phyloP scores from a whole-genome alignment of 2,888 invertebrate genomes.

The Drosophila macrospina region DNA sequence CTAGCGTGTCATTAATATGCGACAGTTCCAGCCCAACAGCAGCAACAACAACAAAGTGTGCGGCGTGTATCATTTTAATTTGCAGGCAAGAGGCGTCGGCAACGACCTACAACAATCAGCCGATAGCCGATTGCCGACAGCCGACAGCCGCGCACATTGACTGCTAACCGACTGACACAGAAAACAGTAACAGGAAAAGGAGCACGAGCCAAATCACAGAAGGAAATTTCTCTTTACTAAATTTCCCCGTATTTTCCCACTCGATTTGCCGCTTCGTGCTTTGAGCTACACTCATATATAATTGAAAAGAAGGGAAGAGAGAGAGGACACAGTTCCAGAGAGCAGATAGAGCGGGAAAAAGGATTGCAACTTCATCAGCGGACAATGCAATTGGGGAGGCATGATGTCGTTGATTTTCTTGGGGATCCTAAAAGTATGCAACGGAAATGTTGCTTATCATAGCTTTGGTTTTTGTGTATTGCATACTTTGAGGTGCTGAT shows the following conservation, averaged over 20 bases:
- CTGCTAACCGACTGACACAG: slow-evolving; percentile 81
- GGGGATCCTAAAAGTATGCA: too few species aligned
- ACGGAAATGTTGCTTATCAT: slow-evolving; percentile 12
- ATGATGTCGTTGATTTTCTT: slow-evolving; percentile 13
- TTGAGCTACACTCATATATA: slow-evolving; percentile 20
- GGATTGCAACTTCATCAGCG: slow-evolving; percentile 13
- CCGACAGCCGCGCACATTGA: slow-evolving; percentile 56
- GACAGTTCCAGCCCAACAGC: slow-evolving; percentile 57
- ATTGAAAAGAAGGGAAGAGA: not conserved
- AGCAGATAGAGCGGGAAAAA: not conserved
- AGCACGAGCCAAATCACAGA: slow-evolving; percentile 25
- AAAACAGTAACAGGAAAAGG: slow-evolving; percentile 51
- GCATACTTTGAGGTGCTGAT: slow-evolving; percentile 34
- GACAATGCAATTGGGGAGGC: slow-evolving; percentile 21
- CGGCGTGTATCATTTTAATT: slow-evolving; percentile 37
- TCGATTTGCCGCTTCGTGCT: slow-evolving; percentile 13
- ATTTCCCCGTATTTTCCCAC: slow-evolving; percentile 67
- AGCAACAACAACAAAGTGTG: slow-evolving; percentile 25
- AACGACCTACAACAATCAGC: not conserved
- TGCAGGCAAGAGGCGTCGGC: slow-evolving; percentile 33
- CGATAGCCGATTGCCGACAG: slow-evolving; percentile 43
- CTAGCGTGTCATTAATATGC: slow-evolving; percentile 81
- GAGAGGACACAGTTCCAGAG: not conserved
- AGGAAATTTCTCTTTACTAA: slow-evolving; percentile 33
- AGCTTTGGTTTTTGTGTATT: slow-evolving; percentile 16